Percentiles rank a stretch among this genome's conserved stretches.
These are phyloP conservation scores for Oxytorus armatus DNA, from an alignment of 2,888 invertebrate genomes.

Conservation along the genomic window DNA sequence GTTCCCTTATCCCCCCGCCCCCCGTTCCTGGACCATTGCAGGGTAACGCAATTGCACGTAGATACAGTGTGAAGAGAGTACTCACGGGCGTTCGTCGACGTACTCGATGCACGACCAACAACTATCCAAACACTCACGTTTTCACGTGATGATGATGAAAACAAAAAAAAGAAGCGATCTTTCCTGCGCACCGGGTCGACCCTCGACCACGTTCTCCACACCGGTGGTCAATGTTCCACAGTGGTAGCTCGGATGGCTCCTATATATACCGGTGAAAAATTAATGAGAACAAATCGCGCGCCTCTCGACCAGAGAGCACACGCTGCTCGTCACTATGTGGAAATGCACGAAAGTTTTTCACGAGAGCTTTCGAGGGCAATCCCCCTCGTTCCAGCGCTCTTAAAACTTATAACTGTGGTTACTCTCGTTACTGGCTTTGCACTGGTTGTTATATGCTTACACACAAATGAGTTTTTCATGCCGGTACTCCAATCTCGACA, in stretches of 20 bases:
- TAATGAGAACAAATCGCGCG: conserved; percentile 61
- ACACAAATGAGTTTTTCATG: neutral
- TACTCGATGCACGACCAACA: no score
- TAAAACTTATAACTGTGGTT: conserved; percentile 12
- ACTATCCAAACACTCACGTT: no score
- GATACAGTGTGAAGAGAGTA: no score
- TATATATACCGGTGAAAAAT: conserved; percentile 50
- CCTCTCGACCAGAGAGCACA: conserved; percentile 27
- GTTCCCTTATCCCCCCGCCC: no score
- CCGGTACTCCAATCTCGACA: neutral
- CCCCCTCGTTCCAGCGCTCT: conserved; percentile 4
- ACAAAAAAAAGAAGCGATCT: conserved; percentile 4
- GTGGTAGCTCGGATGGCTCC: conserved; percentile 8
- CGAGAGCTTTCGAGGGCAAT: conserved; percentile 31
- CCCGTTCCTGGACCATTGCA: no score
- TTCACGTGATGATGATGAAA: no score
- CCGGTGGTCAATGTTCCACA: conserved; percentile 38
- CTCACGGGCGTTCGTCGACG: no score
- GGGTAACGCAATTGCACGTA: no score
- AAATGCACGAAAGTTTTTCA: conserved; percentile 46
- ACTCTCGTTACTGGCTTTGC: conserved; percentile 5
- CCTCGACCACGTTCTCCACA: conserved; percentile 47
- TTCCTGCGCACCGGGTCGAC: conserved; percentile 13
- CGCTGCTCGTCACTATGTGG: conserved; percentile 11
- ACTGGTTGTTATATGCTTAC: neutral